Conservation (phyloP, 1,140 invertebrate genomes). For the Matsumurasca onukii region DNA sequence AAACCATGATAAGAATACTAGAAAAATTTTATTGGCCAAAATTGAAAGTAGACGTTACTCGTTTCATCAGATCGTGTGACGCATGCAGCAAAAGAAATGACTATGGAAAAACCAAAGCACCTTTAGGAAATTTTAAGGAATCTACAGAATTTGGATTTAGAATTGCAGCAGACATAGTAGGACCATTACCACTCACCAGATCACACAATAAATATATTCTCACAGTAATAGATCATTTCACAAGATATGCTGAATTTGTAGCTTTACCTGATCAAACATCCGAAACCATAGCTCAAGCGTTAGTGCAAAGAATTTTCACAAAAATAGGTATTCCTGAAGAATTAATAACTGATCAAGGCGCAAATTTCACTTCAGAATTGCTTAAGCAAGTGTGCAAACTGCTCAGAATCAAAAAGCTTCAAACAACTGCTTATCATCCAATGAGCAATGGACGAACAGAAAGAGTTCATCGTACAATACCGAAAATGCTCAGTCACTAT, state of each 20-base stretch:
- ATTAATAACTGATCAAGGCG: too few relatives aligned
- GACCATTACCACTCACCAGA: neutral
- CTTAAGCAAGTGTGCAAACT: constrained; percentile 41
- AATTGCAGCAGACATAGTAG: neutral
- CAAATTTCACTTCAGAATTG: too few relatives aligned
- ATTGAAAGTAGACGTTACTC: neutral
- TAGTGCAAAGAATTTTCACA: constrained; percentile 14
- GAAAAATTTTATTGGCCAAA: neutral
- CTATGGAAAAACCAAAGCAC: neutral
- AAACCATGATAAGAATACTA: neutral
- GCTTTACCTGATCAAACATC: neutral
- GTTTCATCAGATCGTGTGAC: neutral
- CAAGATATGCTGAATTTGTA: neutral
- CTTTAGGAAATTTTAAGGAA: neutral
- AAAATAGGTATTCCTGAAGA: too few relatives aligned
- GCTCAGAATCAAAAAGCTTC: too few relatives aligned
- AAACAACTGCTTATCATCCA: constrained; percentile 42
- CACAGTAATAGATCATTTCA: neutral
- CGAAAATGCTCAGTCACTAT: neutral
- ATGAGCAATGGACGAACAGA: constrained; percentile 40
- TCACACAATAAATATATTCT: neutral
- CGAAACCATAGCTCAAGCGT: neutral
- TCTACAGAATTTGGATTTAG: neutral
- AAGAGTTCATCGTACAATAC: constrained; percentile 33
- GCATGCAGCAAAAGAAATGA: neutral